phyloP scores from a whole-genome alignment of 2,113 vertebrate species.

The human (Homo sapiens) region GRCh38 chr3:120744001-120744500 shows the following conservation, averaged over 20 bases:
- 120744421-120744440: constrained; percentile 5
- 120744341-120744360: constrained; percentile 39
- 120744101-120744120: background rate
- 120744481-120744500: background rate
- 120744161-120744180: background rate
- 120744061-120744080: background rate
- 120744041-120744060: background rate
- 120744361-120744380: constrained; percentile 14
- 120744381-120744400: background rate
- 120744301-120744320: background rate
- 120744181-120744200: constrained; percentile 27
- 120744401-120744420: constrained; percentile 6
- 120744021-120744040: background rate
- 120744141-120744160: background rate
- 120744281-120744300: background rate
- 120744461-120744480: background rate
- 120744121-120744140: background rate
- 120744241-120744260: background rate
- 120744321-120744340: background rate
- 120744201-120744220: constrained; percentile 11
- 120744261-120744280: background rate
- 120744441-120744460: background rate
- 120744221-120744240: background rate
- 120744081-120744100: background rate
- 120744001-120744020: background rate